These are phyloP conservation scores for Clarias macrocephalus DNA, from an alignment of 2,113 vertebrate genomes.

Conservation along the genomic window DNA sequence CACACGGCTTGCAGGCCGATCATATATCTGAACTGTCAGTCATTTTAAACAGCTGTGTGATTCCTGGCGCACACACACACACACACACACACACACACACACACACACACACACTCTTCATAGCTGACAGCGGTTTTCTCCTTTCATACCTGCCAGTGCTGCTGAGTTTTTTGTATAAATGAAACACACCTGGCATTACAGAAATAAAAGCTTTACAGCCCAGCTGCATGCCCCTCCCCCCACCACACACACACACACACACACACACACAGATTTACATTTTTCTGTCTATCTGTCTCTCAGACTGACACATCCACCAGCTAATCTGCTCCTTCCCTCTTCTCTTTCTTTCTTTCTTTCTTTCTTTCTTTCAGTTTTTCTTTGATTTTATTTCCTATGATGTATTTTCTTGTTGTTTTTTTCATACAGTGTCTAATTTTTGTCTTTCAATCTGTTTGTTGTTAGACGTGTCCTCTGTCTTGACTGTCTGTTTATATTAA, in stretches of 20 bases:
- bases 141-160: slow-evolving; percentile 58
- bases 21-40: slow-evolving; percentile 58
- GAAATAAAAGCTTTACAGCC: slow-evolving; percentile 17
- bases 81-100: background rate
- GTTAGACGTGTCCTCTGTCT: too few species aligned
- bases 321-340: background rate
- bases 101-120: slow-evolving; percentile 29
- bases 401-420: too few species aligned
- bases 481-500: too few species aligned
- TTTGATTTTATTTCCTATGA: too few species aligned
- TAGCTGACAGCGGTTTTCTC: background rate
- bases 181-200: slow-evolving; percentile 23
- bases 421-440: too few species aligned
- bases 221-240: background rate
- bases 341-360: background rate
- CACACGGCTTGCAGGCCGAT: slow-evolving; percentile 46
- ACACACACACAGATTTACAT: background rate
- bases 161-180: slow-evolving; percentile 6
- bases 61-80: slow-evolving; percentile 63
- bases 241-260: background rate
- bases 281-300: background rate
- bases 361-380: too few species aligned
- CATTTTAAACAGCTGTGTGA: slow-evolving; percentile 63
- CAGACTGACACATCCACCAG: background rate
- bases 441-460: too few species aligned